Percentiles rank a stretch among this genome's conserved stretches.
Conservation (phyloP, 1,140 invertebrate genomes). For the Drosophila quadrilineata region DNA sequence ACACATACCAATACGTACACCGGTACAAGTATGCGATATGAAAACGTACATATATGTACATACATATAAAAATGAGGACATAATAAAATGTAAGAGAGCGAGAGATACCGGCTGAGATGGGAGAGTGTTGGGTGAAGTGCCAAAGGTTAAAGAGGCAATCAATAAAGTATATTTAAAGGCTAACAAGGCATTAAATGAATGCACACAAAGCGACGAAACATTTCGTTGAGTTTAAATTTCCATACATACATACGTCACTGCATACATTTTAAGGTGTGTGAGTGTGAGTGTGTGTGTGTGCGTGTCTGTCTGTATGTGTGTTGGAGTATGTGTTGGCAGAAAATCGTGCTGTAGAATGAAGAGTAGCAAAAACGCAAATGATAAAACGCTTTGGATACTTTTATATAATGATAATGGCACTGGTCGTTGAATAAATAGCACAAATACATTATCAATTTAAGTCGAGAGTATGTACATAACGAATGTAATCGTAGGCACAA, state of each 20-base stretch:
- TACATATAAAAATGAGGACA: constrained; percentile 15
- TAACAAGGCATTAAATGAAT: constrained; percentile 5
- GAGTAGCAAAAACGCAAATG: constrained; percentile 3
- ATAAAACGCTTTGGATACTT: constrained; percentile 6
- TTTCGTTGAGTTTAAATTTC: constrained; percentile 15
- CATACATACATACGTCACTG: constrained; percentile 8
- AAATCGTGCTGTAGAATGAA: background rate
- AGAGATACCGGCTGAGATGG: constrained; percentile 30
- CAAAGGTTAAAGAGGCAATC: constrained; percentile 56
- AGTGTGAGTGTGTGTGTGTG: background rate
- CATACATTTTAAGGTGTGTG: constrained; percentile 2
- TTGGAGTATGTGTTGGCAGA: background rate
- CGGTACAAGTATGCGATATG: constrained; percentile 2
- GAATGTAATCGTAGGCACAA: background rate
- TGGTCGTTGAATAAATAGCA: background rate
- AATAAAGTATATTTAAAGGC: constrained; percentile 28
- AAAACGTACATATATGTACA: constrained; percentile 4
- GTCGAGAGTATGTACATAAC: background rate
- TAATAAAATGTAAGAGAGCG: constrained; percentile 42
- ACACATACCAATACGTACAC: background rate
- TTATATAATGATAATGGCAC: constrained; percentile 18
- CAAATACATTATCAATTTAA: background rate
- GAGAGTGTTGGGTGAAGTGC: constrained; percentile 1
- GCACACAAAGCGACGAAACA: constrained; percentile 5
- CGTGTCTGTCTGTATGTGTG: background rate